Base-by-base conservation (phyloP, 2,113 vertebrate species). In the Speoplatyrhinus poulsoni region DNA sequence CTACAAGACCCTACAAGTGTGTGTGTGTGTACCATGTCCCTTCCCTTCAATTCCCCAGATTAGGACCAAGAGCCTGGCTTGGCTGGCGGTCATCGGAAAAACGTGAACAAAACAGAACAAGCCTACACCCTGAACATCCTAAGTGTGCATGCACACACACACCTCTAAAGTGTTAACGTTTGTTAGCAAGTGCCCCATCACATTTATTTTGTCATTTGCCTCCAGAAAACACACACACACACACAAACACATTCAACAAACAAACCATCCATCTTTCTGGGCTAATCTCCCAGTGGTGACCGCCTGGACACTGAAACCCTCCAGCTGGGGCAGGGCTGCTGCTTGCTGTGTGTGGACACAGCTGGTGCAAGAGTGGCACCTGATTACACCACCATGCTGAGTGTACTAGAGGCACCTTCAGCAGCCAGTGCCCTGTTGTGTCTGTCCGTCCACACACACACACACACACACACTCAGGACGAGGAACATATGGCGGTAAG, bases 291-390 rank as follows among this genome's bases (percentile, higher is more conserved):
- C 75, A 59, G 33, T 74, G 76, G 76, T 80, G 81, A 85, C 85
- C 75, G 66, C 75, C 79, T 82, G 88, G 84, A 82, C 78, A 76
- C 17, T 71, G 77, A 53, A 59, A 78, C 82, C 79, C 70, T 77
- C 80, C 74, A 80, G 85, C 53, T 0, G 60, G 84, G 78, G 76
- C 73, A 54, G 60, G 74, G 78, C 72, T 70, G 64, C 74, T 75
- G 79, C 85, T 84, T 85, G 84, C 80, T 19, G 75, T 83, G 55
- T 60, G 83, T 87, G 84, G 89, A 88, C 87, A 89, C 87, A 89
- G 89, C 89, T 89, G 87, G 87, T 73, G 62, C 83, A 82, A 83
- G 85, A 60, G 64, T 65, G 70, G 80, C 79, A 82, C 80, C 86
- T 83, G 83, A 89, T 89, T 90, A 88, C 85, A 89, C 4, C 63